phyloP scores from a whole-genome alignment of 2,888 invertebrate genomes.

The Andrena fulva region DNA sequence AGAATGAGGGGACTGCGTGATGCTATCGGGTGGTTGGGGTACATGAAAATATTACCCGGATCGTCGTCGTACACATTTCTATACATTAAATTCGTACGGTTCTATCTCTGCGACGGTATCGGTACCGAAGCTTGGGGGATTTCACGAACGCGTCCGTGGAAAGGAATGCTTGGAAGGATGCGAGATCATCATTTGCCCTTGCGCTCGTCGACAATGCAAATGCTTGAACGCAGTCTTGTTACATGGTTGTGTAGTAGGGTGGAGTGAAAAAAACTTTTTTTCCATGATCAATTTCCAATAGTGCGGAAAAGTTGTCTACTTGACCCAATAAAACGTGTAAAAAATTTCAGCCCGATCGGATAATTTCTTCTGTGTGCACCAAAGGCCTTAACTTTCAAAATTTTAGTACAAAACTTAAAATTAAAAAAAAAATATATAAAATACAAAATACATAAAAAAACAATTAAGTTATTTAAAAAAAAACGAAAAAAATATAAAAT shows the following conservation, averaged over 20 bases:
- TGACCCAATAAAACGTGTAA: too few species aligned
- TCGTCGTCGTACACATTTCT: conserved; percentile 32
- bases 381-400: too few species aligned
- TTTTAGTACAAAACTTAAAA: too few species aligned
- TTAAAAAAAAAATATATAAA: too few species aligned
- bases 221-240: neutral
- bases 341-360: too few species aligned
- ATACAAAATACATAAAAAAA: too few species aligned
- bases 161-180: conserved; percentile 2
- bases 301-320: too few species aligned
- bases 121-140: conserved; percentile 26
- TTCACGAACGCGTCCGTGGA: conserved; percentile 10
- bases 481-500: too few species aligned
- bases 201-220: neutral
- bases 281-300: too few species aligned
- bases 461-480: too few species aligned
- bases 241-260: neutral
- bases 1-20: conserved; percentile 23
- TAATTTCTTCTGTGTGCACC: too few species aligned
- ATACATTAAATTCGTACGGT: conserved; percentile 25
- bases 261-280: too few species aligned
- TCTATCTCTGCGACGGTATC: conserved; percentile 41
- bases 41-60: conserved; percentile 57
- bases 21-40: conserved; percentile 36
- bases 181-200: conserved; percentile 4